These are phyloP conservation scores for Rhincodon typus DNA, from an alignment of 2,797 vertebrate genomes.

Conservation along the genomic window DNA sequence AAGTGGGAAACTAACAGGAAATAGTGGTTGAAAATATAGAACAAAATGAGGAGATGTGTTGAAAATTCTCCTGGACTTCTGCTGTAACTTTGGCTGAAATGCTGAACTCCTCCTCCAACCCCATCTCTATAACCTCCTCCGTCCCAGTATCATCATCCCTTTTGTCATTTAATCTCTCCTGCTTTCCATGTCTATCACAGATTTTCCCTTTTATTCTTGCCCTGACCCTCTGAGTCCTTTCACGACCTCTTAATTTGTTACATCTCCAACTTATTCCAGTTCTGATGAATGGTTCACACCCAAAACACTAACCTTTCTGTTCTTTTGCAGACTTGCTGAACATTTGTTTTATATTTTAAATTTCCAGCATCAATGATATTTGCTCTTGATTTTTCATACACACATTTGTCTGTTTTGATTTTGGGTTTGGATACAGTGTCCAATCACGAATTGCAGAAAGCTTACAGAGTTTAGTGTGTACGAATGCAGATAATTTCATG, in stretches of 20 bases:
- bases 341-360: not conserved
- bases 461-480: not conserved
- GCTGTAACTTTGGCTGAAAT: not conserved
- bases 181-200: not conserved
- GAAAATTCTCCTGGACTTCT: not conserved
- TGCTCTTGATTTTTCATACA: not conserved
- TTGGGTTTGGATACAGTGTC: not conserved
- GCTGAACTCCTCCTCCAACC: not conserved
- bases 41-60: not conserved
- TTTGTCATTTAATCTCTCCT: not conserved
- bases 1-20: not conserved
- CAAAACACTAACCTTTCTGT: too few species aligned
- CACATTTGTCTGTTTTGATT: not conserved
- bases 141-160: not conserved
- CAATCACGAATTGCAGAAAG: not conserved
- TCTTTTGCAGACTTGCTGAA: too few species aligned
- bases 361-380: not conserved
- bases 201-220: not conserved
- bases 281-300: not conserved
- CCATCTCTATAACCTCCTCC: not conserved
- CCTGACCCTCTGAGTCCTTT: not conserved
- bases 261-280: not conserved
- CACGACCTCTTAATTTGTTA: not conserved
- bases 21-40: not conserved
- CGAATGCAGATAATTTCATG: not conserved